Evolutionary conservation across 2,113 vertebrate genomes (phyloP).

Genomic region (Miniopterus natalensis): DNA sequence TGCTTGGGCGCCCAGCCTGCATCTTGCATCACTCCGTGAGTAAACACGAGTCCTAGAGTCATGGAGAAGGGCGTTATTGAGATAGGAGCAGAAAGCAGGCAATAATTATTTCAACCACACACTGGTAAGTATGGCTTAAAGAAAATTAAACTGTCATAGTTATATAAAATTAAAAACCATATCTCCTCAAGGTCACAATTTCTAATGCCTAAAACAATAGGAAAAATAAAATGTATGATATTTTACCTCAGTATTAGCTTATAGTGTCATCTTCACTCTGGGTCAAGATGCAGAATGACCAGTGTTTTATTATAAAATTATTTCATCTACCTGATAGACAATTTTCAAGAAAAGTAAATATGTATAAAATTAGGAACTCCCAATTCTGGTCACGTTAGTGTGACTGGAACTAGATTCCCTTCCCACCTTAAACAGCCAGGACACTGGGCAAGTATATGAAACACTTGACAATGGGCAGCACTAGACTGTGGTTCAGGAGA

Average conservation of each 20-base stretch:
- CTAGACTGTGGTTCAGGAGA: background rate
- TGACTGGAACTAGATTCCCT: background rate
- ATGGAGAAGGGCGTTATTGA: conserved; percentile 58
- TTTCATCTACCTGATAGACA: background rate
- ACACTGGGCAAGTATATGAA: background rate
- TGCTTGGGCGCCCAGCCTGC: conserved; percentile 26
- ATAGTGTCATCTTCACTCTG: background rate
- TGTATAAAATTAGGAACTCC: background rate
- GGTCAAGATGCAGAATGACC: background rate
- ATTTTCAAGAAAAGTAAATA: background rate
- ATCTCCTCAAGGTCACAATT: background rate
- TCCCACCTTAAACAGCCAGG: background rate
- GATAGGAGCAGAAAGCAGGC: background rate
- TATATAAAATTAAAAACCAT: conserved; percentile 1
- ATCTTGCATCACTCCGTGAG: background rate
- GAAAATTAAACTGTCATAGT: background rate
- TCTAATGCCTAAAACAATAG: background rate
- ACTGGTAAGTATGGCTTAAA: background rate
- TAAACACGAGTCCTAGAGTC: background rate
- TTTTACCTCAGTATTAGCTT: background rate
- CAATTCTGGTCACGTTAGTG: background rate
- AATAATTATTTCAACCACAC: conserved; percentile 55
- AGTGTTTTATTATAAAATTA: conserved; percentile 12
- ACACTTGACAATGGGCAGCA: background rate
- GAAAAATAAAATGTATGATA: background rate